phyloP scores from a whole-genome alignment of 1,140 invertebrate species.

The Saccostrea echinata region DNA sequence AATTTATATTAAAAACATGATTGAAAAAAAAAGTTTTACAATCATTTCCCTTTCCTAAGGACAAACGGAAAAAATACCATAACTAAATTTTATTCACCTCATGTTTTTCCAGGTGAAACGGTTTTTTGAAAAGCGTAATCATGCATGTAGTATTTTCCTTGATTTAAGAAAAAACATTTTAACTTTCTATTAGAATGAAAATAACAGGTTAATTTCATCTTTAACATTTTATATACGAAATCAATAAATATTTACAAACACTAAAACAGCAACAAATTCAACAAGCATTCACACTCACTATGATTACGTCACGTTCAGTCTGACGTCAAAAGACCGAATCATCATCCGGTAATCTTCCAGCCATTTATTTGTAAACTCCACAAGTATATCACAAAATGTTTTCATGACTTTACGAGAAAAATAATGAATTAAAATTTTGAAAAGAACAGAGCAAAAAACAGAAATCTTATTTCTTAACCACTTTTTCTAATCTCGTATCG shows the following conservation, averaged over 20 bases:
- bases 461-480: neutral
- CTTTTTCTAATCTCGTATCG: conserved; percentile 1
- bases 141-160: no score
- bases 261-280: neutral
- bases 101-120: no score
- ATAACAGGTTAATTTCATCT: neutral
- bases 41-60: no score
- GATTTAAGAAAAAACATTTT: no score
- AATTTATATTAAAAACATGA: no score
- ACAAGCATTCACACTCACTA: conserved; percentile 17
- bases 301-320: neutral
- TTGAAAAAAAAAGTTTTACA: no score
- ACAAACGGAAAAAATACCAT: no score
- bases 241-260: conserved; percentile 33
- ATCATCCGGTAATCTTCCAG: neutral
- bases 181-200: neutral
- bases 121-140: no score
- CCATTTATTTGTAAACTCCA: neutral
- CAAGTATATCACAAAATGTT: neutral
- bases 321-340: neutral
- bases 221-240: conserved; percentile 21
- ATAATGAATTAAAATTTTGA: neutral
- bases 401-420: neutral
- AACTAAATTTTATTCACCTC: no score
- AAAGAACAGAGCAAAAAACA: neutral